These are phyloP conservation scores for Sinonovacula constricta DNA, from an alignment of 1,140 invertebrate species.

Conservation along the genomic window DNA sequence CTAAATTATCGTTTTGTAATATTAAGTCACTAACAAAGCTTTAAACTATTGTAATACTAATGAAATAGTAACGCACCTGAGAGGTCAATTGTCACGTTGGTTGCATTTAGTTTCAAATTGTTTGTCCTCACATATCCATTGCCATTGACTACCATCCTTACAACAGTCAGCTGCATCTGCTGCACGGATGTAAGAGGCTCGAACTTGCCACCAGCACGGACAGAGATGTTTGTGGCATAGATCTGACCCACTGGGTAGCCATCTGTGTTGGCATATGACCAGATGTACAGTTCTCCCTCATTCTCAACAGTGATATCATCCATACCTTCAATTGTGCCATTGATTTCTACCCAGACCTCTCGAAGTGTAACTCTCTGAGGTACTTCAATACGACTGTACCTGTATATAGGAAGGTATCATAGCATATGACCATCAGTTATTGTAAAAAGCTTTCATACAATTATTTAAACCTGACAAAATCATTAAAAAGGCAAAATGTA, in stretches of 20 bases:
- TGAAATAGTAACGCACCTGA: constrained; percentile 58
- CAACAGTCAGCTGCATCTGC: constrained; percentile 54
- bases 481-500: too few relatives aligned
- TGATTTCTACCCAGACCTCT: constrained; percentile 68
- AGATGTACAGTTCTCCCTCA: constrained; percentile 64
- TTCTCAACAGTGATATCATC: constrained; percentile 66
- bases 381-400: constrained; percentile 58
- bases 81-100: constrained; percentile 67
- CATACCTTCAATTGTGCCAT: constrained; percentile 63
- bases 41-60: too few relatives aligned
- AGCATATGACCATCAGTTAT: too few relatives aligned
- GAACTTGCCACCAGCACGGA: constrained; percentile 67
- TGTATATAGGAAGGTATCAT: too few relatives aligned
- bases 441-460: too few relatives aligned
- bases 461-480: too few relatives aligned
- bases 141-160: constrained; percentile 62
- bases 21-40: too few relatives aligned
- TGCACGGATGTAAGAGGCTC: constrained; percentile 58
- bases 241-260: constrained; percentile 57
- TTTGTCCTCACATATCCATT: constrained; percentile 67
- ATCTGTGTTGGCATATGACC: constrained; percentile 64
- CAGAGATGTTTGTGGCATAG: constrained; percentile 58
- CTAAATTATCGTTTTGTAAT: too few relatives aligned
- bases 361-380: constrained; percentile 58
- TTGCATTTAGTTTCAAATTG: constrained; percentile 60